Conservation (phyloP, 2,888 invertebrate species). For the Zygogramma bicolorata region DNA sequence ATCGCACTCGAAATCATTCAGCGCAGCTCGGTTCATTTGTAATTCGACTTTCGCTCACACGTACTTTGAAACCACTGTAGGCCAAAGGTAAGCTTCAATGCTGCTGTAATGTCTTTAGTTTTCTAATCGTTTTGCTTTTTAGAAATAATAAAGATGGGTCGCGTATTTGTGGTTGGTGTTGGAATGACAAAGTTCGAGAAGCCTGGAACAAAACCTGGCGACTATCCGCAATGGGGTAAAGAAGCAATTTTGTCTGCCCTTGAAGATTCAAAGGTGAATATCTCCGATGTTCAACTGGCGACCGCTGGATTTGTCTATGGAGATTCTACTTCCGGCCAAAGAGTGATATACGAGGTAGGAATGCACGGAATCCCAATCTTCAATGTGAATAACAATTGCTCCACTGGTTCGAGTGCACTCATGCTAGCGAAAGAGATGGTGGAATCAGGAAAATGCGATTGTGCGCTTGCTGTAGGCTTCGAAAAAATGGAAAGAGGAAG, state of each 20-base stretch:
- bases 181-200: constrained; percentile 99
- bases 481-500: constrained; percentile 99
- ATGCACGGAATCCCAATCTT: constrained; percentile 93
- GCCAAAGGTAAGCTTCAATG: neutral
- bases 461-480: constrained; percentile 94
- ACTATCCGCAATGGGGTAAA: constrained; percentile 95
- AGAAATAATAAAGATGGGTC: constrained; percentile 57
- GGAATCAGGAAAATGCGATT: constrained; percentile 88
- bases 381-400: constrained; percentile 99
- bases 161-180: constrained; percentile 92
- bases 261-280: constrained; percentile 82
- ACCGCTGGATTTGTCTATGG: constrained; percentile 95
- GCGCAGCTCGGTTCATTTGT: neutral
- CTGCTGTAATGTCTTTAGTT: neutral
- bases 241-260: constrained; percentile 93
- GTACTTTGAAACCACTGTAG: constrained; percentile 1
- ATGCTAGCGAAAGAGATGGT: constrained; percentile 91
- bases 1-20: neutral
- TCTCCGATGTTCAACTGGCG: constrained; percentile 87
- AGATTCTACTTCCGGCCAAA: constrained; percentile 95
- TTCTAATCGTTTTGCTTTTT: neutral
- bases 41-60: neutral
- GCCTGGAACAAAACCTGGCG: constrained; percentile 84
- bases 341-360: constrained; percentile 93
- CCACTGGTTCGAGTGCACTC: constrained; percentile 95